Evolutionary conservation across 2,113 vertebrate species (phyloP), one percentile per base, ranked within the genome.

Genomic region (Machaerirhynchus nigripectus): DNA sequence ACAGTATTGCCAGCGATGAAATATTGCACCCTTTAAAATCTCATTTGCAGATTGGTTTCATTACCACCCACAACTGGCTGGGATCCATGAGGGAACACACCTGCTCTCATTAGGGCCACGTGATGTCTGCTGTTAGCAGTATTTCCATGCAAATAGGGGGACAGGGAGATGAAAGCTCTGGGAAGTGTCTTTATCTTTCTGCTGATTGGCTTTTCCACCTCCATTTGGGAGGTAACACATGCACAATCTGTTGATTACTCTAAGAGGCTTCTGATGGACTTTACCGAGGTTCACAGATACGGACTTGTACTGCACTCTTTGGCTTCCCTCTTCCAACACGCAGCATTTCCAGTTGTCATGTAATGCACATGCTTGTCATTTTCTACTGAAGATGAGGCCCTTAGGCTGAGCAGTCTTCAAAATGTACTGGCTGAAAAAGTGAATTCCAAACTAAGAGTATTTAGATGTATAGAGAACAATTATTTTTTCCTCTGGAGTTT

Each of bases 1-100:
- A 97, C 96, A 96, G 91, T 56, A 57, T 57, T 73, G 95, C 93
- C 95, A 53, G 97, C 97, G 98, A 98, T 98, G 97, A 98, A 98
- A 98, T 97, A 97, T 96, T 96, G 80, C 97, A 97, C 97, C 98
- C 98, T 99, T 99, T 98, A 98, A 98, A 98, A 98, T 97, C 98
- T 98, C 98, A 98, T 98, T 98, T 99, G 97, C 96, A 97, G 98
- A 98, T 97, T 98, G 97, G 97, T 98, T 98, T 98, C 98, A 98
- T 98, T 98, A 97, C 96, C 97, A 98, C 97, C 98, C 97, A 94
- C 93, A 96, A 96, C 92, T 95, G 95, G 93, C 94, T 87, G 56
- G 70, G 89, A 88, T 96, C 97, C 75, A 73, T 76, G 23, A 52
- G 92, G 92, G 94, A 96, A 96, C 94, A 93, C 93, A 97, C 96